Conservation (phyloP, 2,888 invertebrate species). For the Monopis laevigella region DNA sequence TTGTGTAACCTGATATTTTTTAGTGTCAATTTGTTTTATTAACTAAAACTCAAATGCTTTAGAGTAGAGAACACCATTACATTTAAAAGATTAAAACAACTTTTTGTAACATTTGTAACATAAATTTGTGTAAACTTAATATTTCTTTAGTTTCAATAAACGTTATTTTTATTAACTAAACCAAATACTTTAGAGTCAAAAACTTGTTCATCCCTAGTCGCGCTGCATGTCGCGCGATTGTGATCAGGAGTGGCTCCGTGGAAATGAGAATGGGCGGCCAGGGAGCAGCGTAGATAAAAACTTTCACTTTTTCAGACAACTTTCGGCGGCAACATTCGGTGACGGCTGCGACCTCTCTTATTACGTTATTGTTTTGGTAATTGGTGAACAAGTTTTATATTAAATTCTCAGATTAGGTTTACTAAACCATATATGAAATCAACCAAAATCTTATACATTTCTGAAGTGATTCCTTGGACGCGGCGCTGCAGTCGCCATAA, state of each 20-base stretch:
- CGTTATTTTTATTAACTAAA: background rate
- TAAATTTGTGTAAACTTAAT: too few relatives aligned
- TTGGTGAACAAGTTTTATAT: constrained; percentile 3
- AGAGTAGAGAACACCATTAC: background rate
- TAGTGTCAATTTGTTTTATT: background rate
- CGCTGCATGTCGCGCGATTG: constrained; percentile 29
- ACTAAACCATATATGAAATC: background rate
- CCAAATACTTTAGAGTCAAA: background rate
- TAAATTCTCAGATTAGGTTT: background rate
- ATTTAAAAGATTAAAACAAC: background rate
- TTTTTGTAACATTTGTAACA: too few relatives aligned
- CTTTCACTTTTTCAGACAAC: constrained; percentile 59
- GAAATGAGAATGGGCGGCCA: constrained; percentile 53
- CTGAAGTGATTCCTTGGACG: too few relatives aligned
- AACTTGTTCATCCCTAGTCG: constrained; percentile 8
- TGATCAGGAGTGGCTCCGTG: constrained; percentile 49
- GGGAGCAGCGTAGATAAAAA: constrained; percentile 57
- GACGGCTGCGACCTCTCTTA: constrained; percentile 43
- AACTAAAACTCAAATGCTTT: background rate
- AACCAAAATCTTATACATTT: too few relatives aligned
- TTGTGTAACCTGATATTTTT: background rate
- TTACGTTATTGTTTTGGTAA: constrained; percentile 37
- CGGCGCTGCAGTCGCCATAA: too few relatives aligned
- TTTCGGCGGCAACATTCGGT: constrained; percentile 45
- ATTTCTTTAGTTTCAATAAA: too few relatives aligned